These are phyloP conservation scores for Gerris buenoi DNA, from an alignment of 1,140 invertebrate genomes.

Conservation along the genomic window DNA sequence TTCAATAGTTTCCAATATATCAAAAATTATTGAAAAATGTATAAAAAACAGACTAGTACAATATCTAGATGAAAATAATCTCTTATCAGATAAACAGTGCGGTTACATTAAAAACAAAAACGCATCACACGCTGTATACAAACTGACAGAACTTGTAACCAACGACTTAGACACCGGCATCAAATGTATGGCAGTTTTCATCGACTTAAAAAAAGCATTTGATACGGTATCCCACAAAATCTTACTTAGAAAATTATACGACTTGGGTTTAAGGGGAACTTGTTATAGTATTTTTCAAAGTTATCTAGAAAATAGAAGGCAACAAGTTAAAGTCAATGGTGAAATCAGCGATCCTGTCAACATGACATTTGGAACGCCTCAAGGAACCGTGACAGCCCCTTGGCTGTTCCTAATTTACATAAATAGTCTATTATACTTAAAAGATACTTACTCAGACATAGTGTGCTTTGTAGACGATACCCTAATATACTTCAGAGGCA, in stretches of 20 bases:
- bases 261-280: background rate
- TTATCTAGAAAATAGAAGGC: background rate
- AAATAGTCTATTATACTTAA: background rate
- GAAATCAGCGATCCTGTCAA: background rate
- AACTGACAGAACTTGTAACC: background rate
- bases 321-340: background rate
- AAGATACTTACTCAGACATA: too few species aligned
- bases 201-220: conserved; percentile 4
- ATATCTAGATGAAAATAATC: background rate
- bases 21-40: conserved; percentile 1
- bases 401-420: background rate
- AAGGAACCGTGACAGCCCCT: background rate
- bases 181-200: background rate
- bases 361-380: background rate
- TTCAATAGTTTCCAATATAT: background rate
- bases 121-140: background rate
- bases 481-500: background rate
- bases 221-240: background rate
- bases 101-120: background rate
- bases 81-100: background rate
- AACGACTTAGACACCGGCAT: background rate
- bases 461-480: too few species aligned
- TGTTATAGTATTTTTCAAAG: background rate
- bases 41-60: background rate
- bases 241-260: background rate